Base-by-base conservation (phyloP, 1,140 invertebrate genomes). In the Lycorma delicatula region DNA sequence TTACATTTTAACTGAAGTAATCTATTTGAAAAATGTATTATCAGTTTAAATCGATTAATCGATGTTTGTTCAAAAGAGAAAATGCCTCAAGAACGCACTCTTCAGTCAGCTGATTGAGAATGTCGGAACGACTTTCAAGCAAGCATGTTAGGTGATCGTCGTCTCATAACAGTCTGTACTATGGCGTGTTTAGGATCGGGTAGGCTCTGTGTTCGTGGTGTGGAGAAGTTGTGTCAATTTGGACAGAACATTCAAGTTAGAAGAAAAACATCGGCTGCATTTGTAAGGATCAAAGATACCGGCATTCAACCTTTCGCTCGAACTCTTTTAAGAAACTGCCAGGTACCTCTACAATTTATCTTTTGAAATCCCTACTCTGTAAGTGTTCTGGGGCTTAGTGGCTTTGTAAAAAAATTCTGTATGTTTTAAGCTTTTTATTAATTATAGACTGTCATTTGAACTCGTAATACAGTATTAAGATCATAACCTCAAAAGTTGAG, bases 111-210 rank as follows among this genome's bases (percentile, higher is more conserved):
- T 48, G 46, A n/a, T n/a, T n/a, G 20, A 20, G 9, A 5, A 26
- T 26, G 46, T 38, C 36, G 36, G 36, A n/a, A n/a, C 18, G 13
- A 38, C 36, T 38, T 36, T 23, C 20, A 13, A 20, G 18, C 20
- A 23, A 56, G 46, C 36, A 62, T 63, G 59, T 55, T 63, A 26
- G 36, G 26, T 26, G 61, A 61, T 47, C 31, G 47, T 27, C 56
- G 49, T 26, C 59, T 79, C 77, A 79, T 76, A 79, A 77, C 78
- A 79, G 81, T 83, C 78, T 77, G 79, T 76, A 79, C 79, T 78
- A 85, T 84, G 82, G 82, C 82, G 79, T 83, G 81, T 81, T 77
- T 84, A 82, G 82, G 80, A 76, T 81, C 82, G 73, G 81, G 80
- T 79, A 80, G 82, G 78, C 77, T 85, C 75, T 84, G 82, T 83